Conservation (phyloP, 1,140 invertebrate genomes). For the Meloidogyne chitwoodi region DNA sequence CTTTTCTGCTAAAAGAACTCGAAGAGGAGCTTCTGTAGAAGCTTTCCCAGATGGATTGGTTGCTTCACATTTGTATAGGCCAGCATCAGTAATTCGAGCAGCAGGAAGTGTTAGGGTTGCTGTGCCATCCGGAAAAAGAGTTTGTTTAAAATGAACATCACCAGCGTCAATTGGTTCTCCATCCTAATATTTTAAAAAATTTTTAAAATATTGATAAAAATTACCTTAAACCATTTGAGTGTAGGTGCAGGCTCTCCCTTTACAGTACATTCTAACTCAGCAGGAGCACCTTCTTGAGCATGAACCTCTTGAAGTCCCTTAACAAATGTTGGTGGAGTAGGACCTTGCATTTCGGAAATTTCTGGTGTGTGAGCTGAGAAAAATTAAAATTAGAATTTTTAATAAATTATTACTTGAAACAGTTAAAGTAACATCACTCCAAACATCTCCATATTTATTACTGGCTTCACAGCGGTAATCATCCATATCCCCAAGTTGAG, state of each 20-base stretch:
- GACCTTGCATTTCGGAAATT: background rate
- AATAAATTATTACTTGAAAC: slow-evolving; percentile 27
- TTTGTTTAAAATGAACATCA: slow-evolving; percentile 39
- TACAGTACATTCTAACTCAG: slow-evolving; percentile 79
- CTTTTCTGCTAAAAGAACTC: slow-evolving; percentile 58
- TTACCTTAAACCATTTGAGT: slow-evolving; percentile 73
- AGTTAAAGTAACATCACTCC: slow-evolving; percentile 48
- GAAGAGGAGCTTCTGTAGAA: slow-evolving; percentile 49
- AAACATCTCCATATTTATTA: slow-evolving; percentile 47
- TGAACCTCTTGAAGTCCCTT: slow-evolving; percentile 22
- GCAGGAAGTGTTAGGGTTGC: slow-evolving; percentile 70
- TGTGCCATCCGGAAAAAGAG: slow-evolving; percentile 47
- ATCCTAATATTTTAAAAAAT: slow-evolving; percentile 22
- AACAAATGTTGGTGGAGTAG: slow-evolving; percentile 28
- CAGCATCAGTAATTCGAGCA: slow-evolving; percentile 71
- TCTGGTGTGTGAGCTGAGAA: slow-evolving; percentile 8
- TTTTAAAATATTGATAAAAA: background rate
- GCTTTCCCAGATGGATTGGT: slow-evolving; percentile 43
- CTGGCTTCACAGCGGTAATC: slow-evolving; percentile 41
- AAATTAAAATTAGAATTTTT: background rate
- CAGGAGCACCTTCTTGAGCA: slow-evolving; percentile 76
- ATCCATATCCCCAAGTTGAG: slow-evolving; percentile 52
- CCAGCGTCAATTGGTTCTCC: slow-evolving; percentile 34
- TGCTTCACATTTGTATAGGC: slow-evolving; percentile 73
- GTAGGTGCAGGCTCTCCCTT: slow-evolving; percentile 82